Evolutionary conservation across 2,888 invertebrate species (phyloP).

Genomic region (Pyrgus malvae): DNA sequence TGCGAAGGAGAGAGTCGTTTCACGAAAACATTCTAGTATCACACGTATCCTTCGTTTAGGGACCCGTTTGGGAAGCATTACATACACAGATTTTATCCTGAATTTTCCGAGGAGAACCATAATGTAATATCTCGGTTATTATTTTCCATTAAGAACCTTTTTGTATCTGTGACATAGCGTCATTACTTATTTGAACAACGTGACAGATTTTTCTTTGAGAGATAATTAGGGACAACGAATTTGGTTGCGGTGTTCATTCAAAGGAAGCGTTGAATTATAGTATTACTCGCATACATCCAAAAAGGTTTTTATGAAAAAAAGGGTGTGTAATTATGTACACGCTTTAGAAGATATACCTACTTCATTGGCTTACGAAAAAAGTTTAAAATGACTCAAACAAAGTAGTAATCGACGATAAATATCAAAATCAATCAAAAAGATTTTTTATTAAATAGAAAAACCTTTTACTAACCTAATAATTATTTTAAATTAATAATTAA

Average conservation of each 20-base stretch:
- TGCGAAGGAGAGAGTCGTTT: conserved; percentile 64
- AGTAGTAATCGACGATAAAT: too few species aligned
- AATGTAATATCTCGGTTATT: conserved; percentile 30
- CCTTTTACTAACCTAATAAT: too few species aligned
- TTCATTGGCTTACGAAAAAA: too few species aligned
- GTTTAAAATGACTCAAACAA: too few species aligned
- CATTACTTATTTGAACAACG: conserved; percentile 9
- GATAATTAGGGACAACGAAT: conserved; percentile 11
- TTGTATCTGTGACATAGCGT: conserved; percentile 13
- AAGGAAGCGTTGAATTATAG: too few species aligned
- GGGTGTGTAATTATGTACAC: too few species aligned
- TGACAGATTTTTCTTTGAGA: conserved; percentile 7
- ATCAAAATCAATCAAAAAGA: too few species aligned
- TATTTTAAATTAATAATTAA: too few species aligned
- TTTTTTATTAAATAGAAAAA: too few species aligned
- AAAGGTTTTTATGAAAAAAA: too few species aligned
- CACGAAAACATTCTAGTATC: conserved; percentile 72
- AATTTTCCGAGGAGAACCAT: conserved; percentile 40
- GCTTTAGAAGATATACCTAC: too few species aligned
- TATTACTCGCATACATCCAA: too few species aligned
- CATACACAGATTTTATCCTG: conserved; percentile 50
- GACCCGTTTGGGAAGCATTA: conserved; percentile 68
- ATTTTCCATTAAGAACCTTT: conserved; percentile 31
- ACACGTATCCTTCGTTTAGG: conserved; percentile 69
- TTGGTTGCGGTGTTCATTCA: conserved; percentile 1